Base-by-base conservation (phyloP, 1,140 invertebrate species). In the Fopius arisanus region DNA sequence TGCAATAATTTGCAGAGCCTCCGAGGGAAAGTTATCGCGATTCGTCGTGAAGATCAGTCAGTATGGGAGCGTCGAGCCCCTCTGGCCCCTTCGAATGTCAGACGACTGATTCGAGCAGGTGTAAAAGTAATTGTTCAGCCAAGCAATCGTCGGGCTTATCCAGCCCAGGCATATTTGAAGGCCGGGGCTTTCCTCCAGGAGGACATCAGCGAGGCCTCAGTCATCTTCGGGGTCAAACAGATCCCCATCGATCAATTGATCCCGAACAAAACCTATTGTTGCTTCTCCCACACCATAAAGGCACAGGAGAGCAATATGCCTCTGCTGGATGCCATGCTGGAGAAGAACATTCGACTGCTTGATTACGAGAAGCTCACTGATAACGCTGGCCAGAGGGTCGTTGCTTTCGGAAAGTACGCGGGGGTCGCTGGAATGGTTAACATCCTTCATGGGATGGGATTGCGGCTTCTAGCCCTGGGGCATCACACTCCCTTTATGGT, bases 401-500 rank as follows among this genome's bases (percentile, higher is more conserved):
- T 99, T 5, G 98, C 98, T 2, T 99, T 99, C 89, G 98, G 98
- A 0, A 99, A 98, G 86, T 99, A 98, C 88, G 98, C 98, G 0
- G 97, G 98, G 2, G 96, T 99, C 2, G 97, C 98, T 19, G 98
- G 98, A 1, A 99, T 98, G 94, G 96, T 99, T 28, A 99, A 99
- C 83, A 99, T 99, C 77, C 89, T 99, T 1, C 98, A 99, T 82
- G 98, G 98, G 2, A 87, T 99, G 10, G 98, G 98, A 2, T 89
- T 99, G 0, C 89, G 98, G 51, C 89, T 99, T 0, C 85, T 99
- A 33, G 98, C 98, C 0, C 84, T 99, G 3, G 98, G 98, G 1
- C 98, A 99, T 88, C 98, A 99, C 82, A 99, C 98, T 0, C 98
- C 98, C 0, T 99, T 99, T 82, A 98, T 99, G 97, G 95, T 96